Percentiles rank a stretch among this genome's conserved stretches.
These are phyloP conservation scores for Cynodonichthys magdalenae DNA, from an alignment of 2,797 vertebrate species.

Conservation along the genomic window DNA sequence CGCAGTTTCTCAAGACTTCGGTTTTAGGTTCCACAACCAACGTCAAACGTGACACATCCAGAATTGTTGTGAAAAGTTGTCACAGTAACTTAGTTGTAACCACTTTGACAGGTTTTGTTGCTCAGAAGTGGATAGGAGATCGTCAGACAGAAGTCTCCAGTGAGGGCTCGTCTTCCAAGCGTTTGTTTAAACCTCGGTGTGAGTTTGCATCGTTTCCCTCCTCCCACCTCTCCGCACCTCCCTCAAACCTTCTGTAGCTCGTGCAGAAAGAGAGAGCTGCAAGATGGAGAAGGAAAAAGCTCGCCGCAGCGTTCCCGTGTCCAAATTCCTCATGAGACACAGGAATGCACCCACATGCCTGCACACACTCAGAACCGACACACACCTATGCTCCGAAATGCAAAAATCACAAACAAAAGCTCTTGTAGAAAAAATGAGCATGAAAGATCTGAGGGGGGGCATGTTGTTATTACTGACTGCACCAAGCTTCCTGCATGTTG, in stretches of 20 bases:
- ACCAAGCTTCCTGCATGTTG: background rate
- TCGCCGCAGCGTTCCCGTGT: conserved; percentile 44
- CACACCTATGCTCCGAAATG: conserved; percentile 28
- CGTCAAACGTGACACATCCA: background rate
- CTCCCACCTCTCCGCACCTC: conserved; percentile 58
- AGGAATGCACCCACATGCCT: conserved; percentile 63
- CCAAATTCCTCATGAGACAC: conserved; percentile 65
- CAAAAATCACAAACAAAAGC: conserved; percentile 27
- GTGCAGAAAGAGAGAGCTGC: conserved; percentile 31
- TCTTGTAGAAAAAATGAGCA: conserved; percentile 25
- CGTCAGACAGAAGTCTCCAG: conserved; percentile 23
- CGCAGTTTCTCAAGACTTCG: too few relatives aligned
- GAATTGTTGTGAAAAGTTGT: background rate
- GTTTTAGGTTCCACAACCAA: too few relatives aligned
- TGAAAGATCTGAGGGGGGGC: conserved; percentile 2
- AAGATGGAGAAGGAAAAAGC: conserved; percentile 35
- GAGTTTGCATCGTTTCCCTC: conserved; percentile 38
- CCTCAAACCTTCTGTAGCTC: conserved; percentile 62
- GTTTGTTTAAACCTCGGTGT: conserved; percentile 61
- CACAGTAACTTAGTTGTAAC: background rate
- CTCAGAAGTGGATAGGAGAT: conserved; percentile 27
- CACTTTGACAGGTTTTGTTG: background rate
- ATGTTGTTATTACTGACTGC: background rate
- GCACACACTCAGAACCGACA: conserved; percentile 37
- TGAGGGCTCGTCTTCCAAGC: conserved; percentile 45